A percentile compares a stretch with the other conserved stretches of the same genome.
Evolutionary conservation across 2,113 vertebrate species (phyloP).

Genomic region (Psophia crepitans): DNA sequence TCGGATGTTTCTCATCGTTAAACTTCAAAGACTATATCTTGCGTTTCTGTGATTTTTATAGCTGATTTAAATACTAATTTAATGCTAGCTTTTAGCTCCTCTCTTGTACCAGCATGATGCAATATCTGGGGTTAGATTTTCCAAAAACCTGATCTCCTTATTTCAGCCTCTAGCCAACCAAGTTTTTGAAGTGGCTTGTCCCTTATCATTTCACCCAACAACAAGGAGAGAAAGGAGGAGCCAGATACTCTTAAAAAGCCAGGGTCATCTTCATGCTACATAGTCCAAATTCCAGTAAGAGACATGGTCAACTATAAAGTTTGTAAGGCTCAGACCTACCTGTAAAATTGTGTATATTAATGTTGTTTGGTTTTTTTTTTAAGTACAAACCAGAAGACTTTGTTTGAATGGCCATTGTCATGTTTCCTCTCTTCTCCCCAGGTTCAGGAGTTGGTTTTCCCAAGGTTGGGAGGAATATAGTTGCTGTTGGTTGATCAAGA

Average conservation of each 20-base stretch:
- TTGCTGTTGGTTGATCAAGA: background rate
- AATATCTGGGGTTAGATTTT: background rate
- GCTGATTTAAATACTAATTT: background rate
- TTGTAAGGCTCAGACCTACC: background rate
- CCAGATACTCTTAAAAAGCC: background rate
- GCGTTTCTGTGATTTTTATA: background rate
- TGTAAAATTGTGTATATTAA: background rate
- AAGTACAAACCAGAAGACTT: background rate
- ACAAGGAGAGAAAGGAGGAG: background rate
- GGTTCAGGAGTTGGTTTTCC: background rate
- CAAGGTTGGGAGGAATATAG: background rate
- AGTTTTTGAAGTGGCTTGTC: background rate
- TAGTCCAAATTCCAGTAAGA: background rate
- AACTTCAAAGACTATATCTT: slow-evolving; percentile 5
- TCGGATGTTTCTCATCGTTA: background rate
- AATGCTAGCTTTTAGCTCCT: background rate
- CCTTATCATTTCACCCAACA: fast-evolving
- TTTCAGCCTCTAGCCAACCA: background rate
- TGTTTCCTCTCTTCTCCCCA: background rate
- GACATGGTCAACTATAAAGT: background rate
- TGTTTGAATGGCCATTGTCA: background rate
- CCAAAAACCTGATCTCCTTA: background rate
- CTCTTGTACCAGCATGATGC: background rate
- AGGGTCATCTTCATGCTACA: background rate
- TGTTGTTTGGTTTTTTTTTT: background rate